A percentile compares a stretch with the other conserved stretches of the same genome.
Conservation (phyloP, 2,888 invertebrate genomes). For the Ichneumoninae sp. region DNA sequence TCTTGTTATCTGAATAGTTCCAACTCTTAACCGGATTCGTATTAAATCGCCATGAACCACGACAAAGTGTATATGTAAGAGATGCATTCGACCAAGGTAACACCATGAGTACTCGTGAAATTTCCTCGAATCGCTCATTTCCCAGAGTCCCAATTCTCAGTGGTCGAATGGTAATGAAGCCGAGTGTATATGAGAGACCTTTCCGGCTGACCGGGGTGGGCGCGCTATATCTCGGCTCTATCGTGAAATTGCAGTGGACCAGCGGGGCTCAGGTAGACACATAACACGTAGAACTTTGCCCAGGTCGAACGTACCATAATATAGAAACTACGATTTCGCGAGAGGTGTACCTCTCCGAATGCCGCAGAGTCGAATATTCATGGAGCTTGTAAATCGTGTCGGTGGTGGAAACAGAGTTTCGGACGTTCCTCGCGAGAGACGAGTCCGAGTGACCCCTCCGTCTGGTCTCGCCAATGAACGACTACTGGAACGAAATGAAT, state of each 20-base stretch:
- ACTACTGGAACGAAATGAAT: conserved; percentile 36
- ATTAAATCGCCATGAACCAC: not conserved
- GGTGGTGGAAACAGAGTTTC: conserved; percentile 36
- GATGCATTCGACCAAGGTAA: not conserved
- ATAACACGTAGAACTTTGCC: conserved; percentile 27
- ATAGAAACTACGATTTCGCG: conserved; percentile 47
- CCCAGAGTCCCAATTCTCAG: conserved; percentile 42
- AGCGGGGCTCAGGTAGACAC: conserved; percentile 37
- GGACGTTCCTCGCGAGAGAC: not conserved
- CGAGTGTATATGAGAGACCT: conserved; percentile 39
- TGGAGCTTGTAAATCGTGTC: conserved; percentile 57
- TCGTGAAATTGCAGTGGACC: conserved; percentile 49
- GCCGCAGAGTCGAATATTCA: conserved; percentile 58
- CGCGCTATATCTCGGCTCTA: not conserved
- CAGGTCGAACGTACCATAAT: conserved; percentile 44
- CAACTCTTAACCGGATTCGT: too few relatives aligned
- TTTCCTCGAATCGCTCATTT: conserved; percentile 39
- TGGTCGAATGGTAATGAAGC: conserved; percentile 50
- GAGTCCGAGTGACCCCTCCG: not conserved
- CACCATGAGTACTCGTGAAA: conserved; percentile 21
- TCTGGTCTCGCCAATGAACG: not conserved
- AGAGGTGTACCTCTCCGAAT: conserved; percentile 8
- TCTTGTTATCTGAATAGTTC: too few relatives aligned
- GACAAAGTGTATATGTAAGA: not conserved
- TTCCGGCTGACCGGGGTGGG: conserved; percentile 30